These are phyloP conservation scores for Circus cinereus DNA, from an alignment of 2,797 vertebrate genomes.

Conservation along the genomic window DNA sequence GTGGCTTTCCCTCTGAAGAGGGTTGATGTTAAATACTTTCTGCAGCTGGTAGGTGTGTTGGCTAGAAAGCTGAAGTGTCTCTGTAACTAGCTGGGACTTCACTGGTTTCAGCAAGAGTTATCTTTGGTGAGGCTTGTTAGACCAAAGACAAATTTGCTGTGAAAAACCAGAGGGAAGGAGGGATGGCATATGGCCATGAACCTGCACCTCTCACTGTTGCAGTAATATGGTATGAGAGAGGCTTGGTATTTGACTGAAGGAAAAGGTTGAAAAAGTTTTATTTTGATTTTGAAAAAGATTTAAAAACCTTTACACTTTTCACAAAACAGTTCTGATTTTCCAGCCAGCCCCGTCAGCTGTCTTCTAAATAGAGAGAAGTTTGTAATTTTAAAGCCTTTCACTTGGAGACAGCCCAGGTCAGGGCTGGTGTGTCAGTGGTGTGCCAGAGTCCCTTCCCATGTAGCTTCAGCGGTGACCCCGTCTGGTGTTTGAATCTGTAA, in stretches of 20 bases:
- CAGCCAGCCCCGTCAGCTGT: neutral
- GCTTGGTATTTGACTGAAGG: neutral
- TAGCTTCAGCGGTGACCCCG: neutral
- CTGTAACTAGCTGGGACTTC: neutral
- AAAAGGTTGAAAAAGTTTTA: neutral
- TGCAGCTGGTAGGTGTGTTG: neutral
- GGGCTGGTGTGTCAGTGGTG: rapidly evolving
- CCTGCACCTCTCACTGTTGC: rapidly evolving
- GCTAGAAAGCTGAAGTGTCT: neutral
- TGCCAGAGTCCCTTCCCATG: rapidly evolving
- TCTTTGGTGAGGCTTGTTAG: neutral
- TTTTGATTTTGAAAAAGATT: neutral
- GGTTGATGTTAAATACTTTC: neutral
- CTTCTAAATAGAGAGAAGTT: neutral
- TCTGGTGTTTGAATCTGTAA: neutral
- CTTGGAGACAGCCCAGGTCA: neutral
- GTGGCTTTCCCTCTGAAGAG: neutral
- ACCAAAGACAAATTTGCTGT: neutral
- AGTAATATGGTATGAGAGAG: neutral
- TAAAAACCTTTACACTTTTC: rapidly evolving
- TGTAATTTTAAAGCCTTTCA: neutral
- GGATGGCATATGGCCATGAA: neutral
- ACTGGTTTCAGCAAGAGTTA: neutral
- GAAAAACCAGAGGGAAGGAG: neutral
- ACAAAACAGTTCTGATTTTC: neutral